phyloP scores from a whole-genome alignment of 2,113 vertebrate genomes.

The Bungarus multicinctus region DNA sequence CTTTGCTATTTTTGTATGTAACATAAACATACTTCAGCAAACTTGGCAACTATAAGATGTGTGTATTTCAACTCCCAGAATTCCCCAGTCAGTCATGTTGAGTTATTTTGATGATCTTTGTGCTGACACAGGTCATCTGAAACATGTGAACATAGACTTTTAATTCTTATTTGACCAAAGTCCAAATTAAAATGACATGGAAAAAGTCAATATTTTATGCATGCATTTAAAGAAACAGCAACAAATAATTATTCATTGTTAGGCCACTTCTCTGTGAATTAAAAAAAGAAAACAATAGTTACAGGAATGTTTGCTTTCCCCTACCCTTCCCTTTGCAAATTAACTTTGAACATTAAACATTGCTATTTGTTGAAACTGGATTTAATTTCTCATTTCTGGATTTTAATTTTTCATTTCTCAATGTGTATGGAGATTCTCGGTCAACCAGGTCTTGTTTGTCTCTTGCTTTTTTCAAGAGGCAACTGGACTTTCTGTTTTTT shows the following conservation, averaged over 20 bases:
- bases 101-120: slow-evolving; percentile 46
- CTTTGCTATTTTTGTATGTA: neutral
- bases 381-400: neutral
- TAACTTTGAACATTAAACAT: neutral
- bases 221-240: neutral
- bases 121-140: slow-evolving; percentile 37
- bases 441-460: no score
- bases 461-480: no score
- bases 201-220: neutral
- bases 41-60: neutral
- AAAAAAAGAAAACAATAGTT: neutral
- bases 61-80: neutral
- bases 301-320: neutral
- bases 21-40: slow-evolving; percentile 48
- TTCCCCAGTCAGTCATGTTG: neutral
- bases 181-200: neutral
- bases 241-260: neutral
- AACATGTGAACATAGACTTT: slow-evolving; percentile 27
- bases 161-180: neutral
- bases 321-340: no score
- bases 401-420: neutral
- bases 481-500: no score
- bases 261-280: neutral
- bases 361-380: neutral
- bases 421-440: no score